Evolutionary conservation across 2,113 vertebrate species (phyloP).

Genomic region (Porphyrio hochstetteri): DNA sequence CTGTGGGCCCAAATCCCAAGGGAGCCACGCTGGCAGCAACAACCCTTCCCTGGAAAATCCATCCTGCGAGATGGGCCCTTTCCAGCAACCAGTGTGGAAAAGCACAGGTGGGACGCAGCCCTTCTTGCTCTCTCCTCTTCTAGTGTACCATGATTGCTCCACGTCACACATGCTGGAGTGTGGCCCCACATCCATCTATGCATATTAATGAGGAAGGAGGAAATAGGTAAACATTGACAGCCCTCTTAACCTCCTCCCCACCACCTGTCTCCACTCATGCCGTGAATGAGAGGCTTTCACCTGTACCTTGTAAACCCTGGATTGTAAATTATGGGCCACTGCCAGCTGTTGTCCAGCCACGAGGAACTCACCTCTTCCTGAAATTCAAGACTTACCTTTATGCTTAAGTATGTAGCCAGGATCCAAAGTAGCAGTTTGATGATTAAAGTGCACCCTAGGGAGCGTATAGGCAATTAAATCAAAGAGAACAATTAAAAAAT

Average conservation of each 20-base stretch:
- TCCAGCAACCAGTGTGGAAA: background rate
- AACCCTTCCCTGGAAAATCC: background rate
- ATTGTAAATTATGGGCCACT: background rate
- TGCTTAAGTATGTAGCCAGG: background rate
- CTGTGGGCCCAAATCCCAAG: background rate
- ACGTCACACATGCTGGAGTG: rapidly evolving
- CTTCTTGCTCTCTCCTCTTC: background rate
- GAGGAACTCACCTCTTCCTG: background rate
- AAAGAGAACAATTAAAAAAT: slow-evolving; percentile 22
- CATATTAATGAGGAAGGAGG: background rate
- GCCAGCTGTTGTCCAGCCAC: background rate
- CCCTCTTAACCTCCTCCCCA: background rate
- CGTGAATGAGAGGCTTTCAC: background rate
- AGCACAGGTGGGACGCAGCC: background rate
- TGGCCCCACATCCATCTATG: background rate
- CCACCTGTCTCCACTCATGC: background rate
- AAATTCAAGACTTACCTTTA: background rate
- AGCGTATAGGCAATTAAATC: slow-evolving; percentile 28
- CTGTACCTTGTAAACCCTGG: background rate
- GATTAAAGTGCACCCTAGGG: slow-evolving; percentile 32
- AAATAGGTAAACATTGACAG: background rate
- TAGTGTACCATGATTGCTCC: rapidly evolving
- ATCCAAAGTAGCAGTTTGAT: background rate
- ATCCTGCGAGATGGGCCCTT: background rate
- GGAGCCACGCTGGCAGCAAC: rapidly evolving